Evolutionary conservation across 2,113 vertebrate genomes (phyloP).

Genomic region (Pelmatolapia mariae): DNA sequence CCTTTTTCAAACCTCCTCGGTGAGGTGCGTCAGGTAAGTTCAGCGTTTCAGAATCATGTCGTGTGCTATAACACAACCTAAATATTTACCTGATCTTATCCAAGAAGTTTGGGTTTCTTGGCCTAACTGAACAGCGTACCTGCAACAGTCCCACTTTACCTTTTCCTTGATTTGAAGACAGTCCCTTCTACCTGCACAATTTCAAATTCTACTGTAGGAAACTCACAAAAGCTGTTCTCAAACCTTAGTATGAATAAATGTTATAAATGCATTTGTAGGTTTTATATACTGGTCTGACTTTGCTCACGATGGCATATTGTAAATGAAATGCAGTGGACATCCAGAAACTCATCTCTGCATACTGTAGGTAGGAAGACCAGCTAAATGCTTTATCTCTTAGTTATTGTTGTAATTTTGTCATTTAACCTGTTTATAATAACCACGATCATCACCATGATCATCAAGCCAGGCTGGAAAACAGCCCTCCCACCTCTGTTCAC

Average conservation of each 20-base stretch:
- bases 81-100: not conserved
- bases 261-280: not conserved
- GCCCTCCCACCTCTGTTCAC: not conserved
- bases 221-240: not conserved
- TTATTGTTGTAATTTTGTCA: accelerated
- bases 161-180: not conserved
- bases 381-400: not conserved
- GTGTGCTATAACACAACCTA: not conserved
- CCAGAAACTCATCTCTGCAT: not conserved
- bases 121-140: accelerated
- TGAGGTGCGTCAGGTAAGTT: not conserved
- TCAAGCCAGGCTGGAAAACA: not conserved
- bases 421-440: not conserved
- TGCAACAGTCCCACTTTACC: not conserved
- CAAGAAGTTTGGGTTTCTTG: not conserved
- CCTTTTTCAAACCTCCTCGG: accelerated
- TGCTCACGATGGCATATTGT: not conserved
- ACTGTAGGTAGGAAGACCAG: not conserved
- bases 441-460: accelerated
- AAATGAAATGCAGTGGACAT: accelerated
- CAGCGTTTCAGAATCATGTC: not conserved
- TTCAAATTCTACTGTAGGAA: not conserved
- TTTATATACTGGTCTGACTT: not conserved
- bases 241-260: not conserved
- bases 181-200: not conserved